A percentile compares a stretch with the other conserved stretches of the same genome.
These are phyloP conservation scores for Hydroisotoma schaefferi DNA, from an alignment of 2,888 invertebrate genomes.

Conservation along the genomic window DNA sequence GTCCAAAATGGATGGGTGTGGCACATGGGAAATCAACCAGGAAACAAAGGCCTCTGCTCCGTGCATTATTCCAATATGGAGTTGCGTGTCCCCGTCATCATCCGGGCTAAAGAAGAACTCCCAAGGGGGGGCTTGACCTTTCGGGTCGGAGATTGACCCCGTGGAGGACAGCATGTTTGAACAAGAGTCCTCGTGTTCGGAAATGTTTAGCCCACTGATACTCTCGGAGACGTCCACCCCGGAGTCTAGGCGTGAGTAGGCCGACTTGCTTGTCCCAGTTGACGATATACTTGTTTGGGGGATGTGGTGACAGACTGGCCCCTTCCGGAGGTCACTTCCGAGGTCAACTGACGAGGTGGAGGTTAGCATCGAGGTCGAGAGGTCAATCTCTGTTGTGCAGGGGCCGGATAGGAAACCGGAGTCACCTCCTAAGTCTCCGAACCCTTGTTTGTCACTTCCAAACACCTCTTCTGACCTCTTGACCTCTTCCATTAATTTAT, in stretches of 20 bases:
- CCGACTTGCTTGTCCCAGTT: neutral
- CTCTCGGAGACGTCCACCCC: constrained; percentile 58
- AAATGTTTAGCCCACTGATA: constrained; percentile 43
- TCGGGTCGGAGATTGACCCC: no score
- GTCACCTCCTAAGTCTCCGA: constrained; percentile 31
- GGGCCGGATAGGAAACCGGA: constrained; percentile 46
- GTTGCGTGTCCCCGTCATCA: constrained; percentile 84
- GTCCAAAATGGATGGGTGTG: constrained; percentile 72
- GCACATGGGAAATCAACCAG: constrained; percentile 71
- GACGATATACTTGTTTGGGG: neutral
- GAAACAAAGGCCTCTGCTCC: constrained; percentile 69
- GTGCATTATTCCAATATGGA: constrained; percentile 80
- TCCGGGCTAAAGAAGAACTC: constrained; percentile 70
- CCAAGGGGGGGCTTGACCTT: constrained; percentile 54
- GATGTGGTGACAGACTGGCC: constrained; percentile 2
- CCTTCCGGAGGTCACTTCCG: neutral
- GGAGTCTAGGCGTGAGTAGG: constrained; percentile 59
- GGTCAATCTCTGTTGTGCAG: constrained; percentile 46
- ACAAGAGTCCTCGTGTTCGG: constrained; percentile 22
- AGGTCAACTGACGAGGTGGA: constrained; percentile 29
- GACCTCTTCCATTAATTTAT: no score
- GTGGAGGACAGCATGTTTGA: no score
- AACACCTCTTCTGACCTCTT: neutral
- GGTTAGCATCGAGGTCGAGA: constrained; percentile 38
- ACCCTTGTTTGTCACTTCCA: constrained; percentile 7